A percentile compares a stretch with the other conserved stretches of the same genome.
Conservation (phyloP, 2,888 invertebrate species). For the Dynastes maya region DNA sequence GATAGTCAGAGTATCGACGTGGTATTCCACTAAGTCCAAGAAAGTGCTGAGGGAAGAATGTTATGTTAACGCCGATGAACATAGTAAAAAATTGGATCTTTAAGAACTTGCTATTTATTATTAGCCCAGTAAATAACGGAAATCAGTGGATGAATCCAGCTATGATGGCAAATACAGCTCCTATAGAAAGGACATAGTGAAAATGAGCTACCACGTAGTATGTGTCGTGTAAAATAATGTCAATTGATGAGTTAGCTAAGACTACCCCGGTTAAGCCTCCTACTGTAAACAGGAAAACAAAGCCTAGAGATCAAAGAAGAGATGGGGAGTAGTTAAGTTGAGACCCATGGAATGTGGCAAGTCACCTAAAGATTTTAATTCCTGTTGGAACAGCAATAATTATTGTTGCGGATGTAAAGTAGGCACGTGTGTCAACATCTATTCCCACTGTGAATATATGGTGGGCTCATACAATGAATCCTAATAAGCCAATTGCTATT, state of each 20-base stretch:
- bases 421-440: constrained; percentile 88
- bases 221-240: constrained; percentile 86
- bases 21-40: constrained; percentile 81
- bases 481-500: constrained; percentile 86
- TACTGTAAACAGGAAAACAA: constrained; percentile 84
- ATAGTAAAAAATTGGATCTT: constrained; percentile 82
- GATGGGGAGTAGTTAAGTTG: constrained; percentile 76
- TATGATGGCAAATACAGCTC: constrained; percentile 84
- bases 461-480: constrained; percentile 89
- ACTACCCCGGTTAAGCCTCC: constrained; percentile 82
- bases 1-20: constrained; percentile 84
- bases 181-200: constrained; percentile 86
- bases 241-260: constrained; percentile 83
- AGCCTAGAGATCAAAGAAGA: constrained; percentile 81
- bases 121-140: constrained; percentile 78
- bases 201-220: constrained; percentile 90
- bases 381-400: constrained; percentile 91
- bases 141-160: constrained; percentile 83
- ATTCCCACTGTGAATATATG: constrained; percentile 90
- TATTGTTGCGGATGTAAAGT: constrained; percentile 89
- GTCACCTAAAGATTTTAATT: constrained; percentile 88
- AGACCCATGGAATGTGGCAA: constrained; percentile 80
- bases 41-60: constrained; percentile 88
- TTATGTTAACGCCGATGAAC: constrained; percentile 85
- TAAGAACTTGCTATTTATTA: constrained; percentile 74